Percentiles rank a stretch among this genome's conserved stretches.
These are phyloP conservation scores for Circaetus gallicus DNA, from an alignment of 2,113 vertebrate genomes.

Conservation along the genomic window DNA sequence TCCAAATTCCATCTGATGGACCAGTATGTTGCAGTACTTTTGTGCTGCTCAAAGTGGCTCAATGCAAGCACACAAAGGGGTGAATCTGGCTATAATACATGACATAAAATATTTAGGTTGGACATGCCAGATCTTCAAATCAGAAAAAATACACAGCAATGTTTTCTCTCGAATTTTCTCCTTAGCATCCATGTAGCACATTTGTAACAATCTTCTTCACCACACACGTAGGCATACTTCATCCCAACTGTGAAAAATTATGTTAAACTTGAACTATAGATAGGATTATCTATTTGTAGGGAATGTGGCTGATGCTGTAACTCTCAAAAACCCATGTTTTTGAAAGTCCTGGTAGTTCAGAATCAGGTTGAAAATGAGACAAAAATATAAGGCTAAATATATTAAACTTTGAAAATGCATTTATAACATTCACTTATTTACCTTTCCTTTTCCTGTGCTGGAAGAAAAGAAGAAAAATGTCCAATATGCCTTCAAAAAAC, in stretches of 20 bases:
- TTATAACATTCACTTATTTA: not conserved
- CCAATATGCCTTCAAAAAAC: not conserved
- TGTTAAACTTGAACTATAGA: slow-evolving; percentile 9
- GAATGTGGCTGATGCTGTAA: not conserved
- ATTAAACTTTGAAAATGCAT: not conserved
- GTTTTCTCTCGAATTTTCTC: slow-evolving; percentile 13
- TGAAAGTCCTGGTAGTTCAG: not conserved
- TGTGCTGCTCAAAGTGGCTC: not conserved
- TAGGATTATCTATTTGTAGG: not conserved
- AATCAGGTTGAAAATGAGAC: not conserved
- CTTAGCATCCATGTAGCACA: not conserved
- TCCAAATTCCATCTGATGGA: not conserved
- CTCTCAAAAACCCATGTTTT: not conserved
- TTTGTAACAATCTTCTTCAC: slow-evolving; percentile 1
- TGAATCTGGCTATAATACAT: not conserved
- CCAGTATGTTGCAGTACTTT: not conserved
- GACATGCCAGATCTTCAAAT: not conserved
- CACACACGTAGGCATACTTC: not conserved
- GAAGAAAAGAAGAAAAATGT: not conserved
- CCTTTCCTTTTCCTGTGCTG: not conserved
- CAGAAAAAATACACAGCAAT: slow-evolving; percentile 22
- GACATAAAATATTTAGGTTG: not conserved
- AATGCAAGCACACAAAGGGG: not conserved
- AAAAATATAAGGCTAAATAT: not conserved
- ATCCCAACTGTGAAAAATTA: not conserved